Evolutionary conservation across 2,888 invertebrate species (phyloP).

Genomic region (Epicampocera succincta): DNA sequence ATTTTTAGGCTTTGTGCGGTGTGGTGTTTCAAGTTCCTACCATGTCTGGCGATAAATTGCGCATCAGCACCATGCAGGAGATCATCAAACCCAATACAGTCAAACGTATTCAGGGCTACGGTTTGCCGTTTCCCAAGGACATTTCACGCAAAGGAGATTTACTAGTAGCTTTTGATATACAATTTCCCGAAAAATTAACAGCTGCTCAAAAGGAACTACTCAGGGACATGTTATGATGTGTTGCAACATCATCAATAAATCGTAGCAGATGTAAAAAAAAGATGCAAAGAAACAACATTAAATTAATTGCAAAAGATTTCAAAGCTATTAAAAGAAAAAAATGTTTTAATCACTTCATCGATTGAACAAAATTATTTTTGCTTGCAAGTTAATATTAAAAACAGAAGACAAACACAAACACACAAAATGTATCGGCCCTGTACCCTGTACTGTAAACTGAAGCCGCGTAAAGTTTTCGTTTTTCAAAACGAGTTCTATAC

Average conservation of each 20-base stretch:
- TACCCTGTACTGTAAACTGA: too few relatives aligned
- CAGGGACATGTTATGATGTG: slow-evolving; percentile 89
- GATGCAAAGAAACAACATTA: slow-evolving; percentile 21
- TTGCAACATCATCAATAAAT: background rate
- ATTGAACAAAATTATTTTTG: too few relatives aligned
- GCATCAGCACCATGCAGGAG: slow-evolving; percentile 91
- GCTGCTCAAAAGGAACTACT: slow-evolving; percentile 94
- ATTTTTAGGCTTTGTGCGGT: slow-evolving; percentile 94
- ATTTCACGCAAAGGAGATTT: slow-evolving; percentile 95
- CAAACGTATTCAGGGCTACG: slow-evolving; percentile 94
- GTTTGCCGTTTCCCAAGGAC: slow-evolving; percentile 96
- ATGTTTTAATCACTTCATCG: background rate
- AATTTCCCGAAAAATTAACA: slow-evolving; percentile 93
- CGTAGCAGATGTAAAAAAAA: slow-evolving; percentile 22
- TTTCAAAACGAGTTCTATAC: too few relatives aligned
- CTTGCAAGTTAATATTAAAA: too few relatives aligned
- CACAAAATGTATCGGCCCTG: too few relatives aligned
- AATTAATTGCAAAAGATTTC: slow-evolving; percentile 7
- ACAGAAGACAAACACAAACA: too few relatives aligned
- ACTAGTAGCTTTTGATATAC: slow-evolving; percentile 96
- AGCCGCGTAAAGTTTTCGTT: too few relatives aligned
- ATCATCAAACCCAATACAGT: slow-evolving; percentile 95
- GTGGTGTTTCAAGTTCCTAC: slow-evolving; percentile 95
- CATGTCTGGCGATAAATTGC: slow-evolving; percentile 91
- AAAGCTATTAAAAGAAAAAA: slow-evolving; percentile 11